Conservation (phyloP, 2,888 invertebrate species). For the Mythimna ferrago region DNA sequence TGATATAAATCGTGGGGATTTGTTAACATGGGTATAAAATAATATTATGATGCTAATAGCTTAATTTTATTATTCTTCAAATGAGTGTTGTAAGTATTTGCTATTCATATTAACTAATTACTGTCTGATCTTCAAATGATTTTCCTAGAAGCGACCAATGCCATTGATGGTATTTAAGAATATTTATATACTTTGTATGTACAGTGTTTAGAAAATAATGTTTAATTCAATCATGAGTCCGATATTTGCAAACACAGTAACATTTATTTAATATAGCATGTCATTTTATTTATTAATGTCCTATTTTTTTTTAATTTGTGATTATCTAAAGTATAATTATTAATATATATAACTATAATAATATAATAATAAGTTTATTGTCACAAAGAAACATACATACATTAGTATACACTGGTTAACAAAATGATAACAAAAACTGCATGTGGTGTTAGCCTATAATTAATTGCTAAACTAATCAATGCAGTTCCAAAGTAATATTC, state of each 20-base stretch:
- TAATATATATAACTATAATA: too few species aligned
- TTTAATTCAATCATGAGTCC: background rate
- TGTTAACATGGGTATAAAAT: background rate
- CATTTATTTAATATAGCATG: background rate
- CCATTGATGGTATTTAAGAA: background rate
- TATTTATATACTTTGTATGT: background rate
- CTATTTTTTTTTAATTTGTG: too few species aligned
- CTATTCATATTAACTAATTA: background rate
- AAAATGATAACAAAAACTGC: too few species aligned
- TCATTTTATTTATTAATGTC: too few species aligned
- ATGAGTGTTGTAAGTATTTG: background rate
- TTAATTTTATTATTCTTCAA: slow-evolving; percentile 3
- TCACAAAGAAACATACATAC: too few species aligned
- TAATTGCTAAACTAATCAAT: too few species aligned
- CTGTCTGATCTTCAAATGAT: background rate
- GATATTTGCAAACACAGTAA: background rate
- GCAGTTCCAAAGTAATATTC: too few species aligned
- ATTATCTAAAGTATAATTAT: too few species aligned
- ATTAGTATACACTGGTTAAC: too few species aligned
- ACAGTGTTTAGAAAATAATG: background rate
- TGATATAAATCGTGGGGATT: background rate
- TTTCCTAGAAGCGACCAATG: background rate
- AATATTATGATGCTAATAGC: background rate
- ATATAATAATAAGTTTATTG: too few species aligned
- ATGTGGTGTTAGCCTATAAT: too few species aligned